Evolutionary conservation across 2,797 vertebrate species (phyloP), one percentile per base, ranked within the genome.

Genomic region (Rhinatrema bivittatum): DNA sequence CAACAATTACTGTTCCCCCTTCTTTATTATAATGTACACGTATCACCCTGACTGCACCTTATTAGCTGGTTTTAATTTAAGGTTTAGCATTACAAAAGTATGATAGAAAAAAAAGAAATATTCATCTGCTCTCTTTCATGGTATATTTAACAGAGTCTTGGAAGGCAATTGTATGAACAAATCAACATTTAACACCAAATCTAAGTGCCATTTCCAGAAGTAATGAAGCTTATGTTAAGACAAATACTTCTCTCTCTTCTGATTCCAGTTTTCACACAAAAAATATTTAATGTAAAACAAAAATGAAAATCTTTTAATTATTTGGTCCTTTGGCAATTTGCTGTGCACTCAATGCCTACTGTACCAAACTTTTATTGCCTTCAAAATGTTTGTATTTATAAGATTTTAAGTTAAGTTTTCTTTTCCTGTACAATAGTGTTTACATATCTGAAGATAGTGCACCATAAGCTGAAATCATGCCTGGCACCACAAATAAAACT

Each of bases 291-390:
- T 58, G 25, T 62, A 46, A 62, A 66, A 72, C 51, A 56, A 62
- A 28, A 24, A n/a, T 24, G 32, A 15, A 32, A 61, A 52, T 39
- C 65, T 71, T 58, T 63, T 76, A 64, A 41, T 77, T 76, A 86
- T 86, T 91, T 97, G 95, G 93, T 98, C 94, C 89, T 89, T 85
- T 90, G 82, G 83, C 80, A 81, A 81, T 75, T 72, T 74, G 72
- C 72, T 79, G 65, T 70, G 78, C 70, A 84, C 78, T 78, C 74
- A 82, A 87, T 84, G 84, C 84, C 86, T 85, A 75, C 68, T 77
- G 65, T 77, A 82, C 82, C 85, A 83, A 78, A 82, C 69, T 71
- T 68, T 86, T 86, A 87, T 85, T 87, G 85, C 84, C 81, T 73
- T 79, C 72, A 77, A 79, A 72, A 75, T 68, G 41, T 62, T 82